A percentile compares a stretch with the other conserved stretches of the same genome.
Evolutionary conservation across 1,140 invertebrate species (phyloP).

Genomic region (Drosophila mojavensis): DNA sequence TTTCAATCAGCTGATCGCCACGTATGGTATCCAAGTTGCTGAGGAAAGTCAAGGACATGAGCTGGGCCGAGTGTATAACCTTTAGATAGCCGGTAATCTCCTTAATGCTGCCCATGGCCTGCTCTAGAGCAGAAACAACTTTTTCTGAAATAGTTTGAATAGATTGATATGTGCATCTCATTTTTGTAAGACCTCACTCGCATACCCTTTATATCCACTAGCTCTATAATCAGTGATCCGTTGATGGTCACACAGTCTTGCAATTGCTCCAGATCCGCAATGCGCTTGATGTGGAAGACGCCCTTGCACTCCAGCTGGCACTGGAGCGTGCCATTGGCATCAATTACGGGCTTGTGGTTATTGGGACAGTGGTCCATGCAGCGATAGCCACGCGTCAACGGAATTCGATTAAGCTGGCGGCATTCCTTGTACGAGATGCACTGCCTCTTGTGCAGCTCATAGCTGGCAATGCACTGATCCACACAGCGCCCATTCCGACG

Average conservation of each 20-base stretch:
- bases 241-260: slow-evolving; percentile 66
- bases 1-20: slow-evolving; percentile 63
- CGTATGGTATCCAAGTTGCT: slow-evolving; percentile 84
- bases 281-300: slow-evolving; percentile 49
- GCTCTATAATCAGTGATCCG: slow-evolving; percentile 71
- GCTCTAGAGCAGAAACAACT: slow-evolving; percentile 85
- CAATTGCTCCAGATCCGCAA: slow-evolving; percentile 45
- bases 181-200: too few relatives aligned
- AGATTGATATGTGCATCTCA: not conserved
- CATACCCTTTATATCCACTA: slow-evolving; percentile 65
- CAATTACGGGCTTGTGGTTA: slow-evolving; percentile 48
- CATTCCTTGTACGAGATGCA: slow-evolving; percentile 62
- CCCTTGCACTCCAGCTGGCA: slow-evolving; percentile 66
- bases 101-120: slow-evolving; percentile 89
- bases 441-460: slow-evolving; percentile 50
- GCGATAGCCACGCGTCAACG: slow-evolving; percentile 40
- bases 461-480: slow-evolving; percentile 60
- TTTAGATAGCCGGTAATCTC: slow-evolving; percentile 92
- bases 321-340: slow-evolving; percentile 23
- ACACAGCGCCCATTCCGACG: slow-evolving; percentile 39
- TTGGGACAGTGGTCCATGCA: slow-evolving; percentile 64
- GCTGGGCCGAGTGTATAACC: slow-evolving; percentile 89
- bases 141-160: slow-evolving; percentile 47
- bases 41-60: slow-evolving; percentile 92
- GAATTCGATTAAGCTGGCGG: slow-evolving; percentile 51